A percentile compares a stretch with the other conserved stretches of the same genome.
Evolutionary conservation across 2,888 invertebrate species (phyloP).

Genomic region (Petrolisthes manimaculis): DNA sequence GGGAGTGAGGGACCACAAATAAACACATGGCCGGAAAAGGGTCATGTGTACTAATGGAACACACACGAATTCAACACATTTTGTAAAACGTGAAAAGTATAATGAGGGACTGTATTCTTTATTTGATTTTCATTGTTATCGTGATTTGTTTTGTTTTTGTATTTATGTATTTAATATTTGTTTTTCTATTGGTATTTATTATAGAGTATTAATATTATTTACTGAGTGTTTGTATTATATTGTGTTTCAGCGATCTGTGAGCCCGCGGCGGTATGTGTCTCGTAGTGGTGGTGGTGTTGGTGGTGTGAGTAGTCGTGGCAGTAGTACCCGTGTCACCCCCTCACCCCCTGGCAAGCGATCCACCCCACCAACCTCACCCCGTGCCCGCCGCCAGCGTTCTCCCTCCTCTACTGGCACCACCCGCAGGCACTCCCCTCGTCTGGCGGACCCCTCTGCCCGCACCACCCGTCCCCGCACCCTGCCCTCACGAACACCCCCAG

Average conservation of each 20-base stretch:
- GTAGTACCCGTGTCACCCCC: slow-evolving; percentile 36
- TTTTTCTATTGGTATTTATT: background rate
- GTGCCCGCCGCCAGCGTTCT: slow-evolving; percentile 53
- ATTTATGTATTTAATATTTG: background rate
- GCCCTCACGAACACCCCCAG: slow-evolving; percentile 14
- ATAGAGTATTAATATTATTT: background rate
- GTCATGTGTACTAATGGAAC: too few relatives aligned
- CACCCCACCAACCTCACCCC: slow-evolving; percentile 61
- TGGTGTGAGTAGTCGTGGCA: slow-evolving; percentile 3
- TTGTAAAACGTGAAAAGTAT: too few relatives aligned
- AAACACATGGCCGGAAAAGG: too few relatives aligned
- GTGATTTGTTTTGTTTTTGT: background rate
- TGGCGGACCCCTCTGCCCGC: background rate
- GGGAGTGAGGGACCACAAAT: too few relatives aligned
- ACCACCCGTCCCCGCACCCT: slow-evolving; percentile 2
- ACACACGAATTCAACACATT: too few relatives aligned
- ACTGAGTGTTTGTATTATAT: background rate
- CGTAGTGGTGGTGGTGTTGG: slow-evolving; percentile 34
- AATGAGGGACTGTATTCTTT: background rate
- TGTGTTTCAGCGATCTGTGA: slow-evolving; percentile 51
- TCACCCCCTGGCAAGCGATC: slow-evolving; percentile 50
- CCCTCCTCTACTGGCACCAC: slow-evolving; percentile 24
- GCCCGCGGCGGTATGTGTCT: slow-evolving; percentile 49
- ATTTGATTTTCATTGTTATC: background rate
- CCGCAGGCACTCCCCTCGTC: background rate